phyloP scores from a whole-genome alignment of 2,113 vertebrate genomes.

The Elachura formosa region DNA sequence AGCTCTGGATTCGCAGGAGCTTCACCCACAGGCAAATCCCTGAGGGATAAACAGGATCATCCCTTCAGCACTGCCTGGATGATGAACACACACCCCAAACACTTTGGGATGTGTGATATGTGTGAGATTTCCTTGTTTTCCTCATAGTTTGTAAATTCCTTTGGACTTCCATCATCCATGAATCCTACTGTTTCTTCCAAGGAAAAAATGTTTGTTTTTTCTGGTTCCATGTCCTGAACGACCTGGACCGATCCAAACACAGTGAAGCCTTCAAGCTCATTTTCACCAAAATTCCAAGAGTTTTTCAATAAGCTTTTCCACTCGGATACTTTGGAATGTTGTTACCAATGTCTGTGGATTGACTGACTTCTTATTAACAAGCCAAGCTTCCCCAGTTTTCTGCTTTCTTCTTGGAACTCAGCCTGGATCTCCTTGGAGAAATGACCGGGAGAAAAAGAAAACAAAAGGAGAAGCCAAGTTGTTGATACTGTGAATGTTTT shows the following conservation, averaged over 20 bases:
- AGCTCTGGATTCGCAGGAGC: not conserved
- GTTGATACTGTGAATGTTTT: not conserved
- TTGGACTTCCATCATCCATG: not conserved
- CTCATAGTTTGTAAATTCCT: not conserved
- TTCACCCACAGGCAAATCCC: not conserved
- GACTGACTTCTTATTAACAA: not conserved
- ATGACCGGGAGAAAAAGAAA: not conserved
- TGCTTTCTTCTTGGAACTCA: not conserved
- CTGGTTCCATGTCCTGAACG: fast-evolving
- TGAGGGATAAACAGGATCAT: not conserved
- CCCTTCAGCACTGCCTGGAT: not conserved
- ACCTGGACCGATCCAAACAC: not conserved
- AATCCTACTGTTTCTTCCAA: not conserved
- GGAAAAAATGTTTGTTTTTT: not conserved
- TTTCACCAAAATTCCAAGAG: not conserved
- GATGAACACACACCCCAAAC: not conserved
- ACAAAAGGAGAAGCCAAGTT: not conserved
- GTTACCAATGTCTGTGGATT: not conserved
- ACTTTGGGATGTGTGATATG: not conserved
- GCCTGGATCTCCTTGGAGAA: not conserved
- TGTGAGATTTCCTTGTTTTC: not conserved
- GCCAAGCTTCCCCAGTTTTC: not conserved
- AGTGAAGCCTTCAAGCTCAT: not conserved
- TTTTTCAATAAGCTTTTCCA: not conserved
- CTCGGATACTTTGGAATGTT: not conserved